phyloP scores from a whole-genome alignment of 2,113 vertebrate genomes.

The Esox niger region DNA sequence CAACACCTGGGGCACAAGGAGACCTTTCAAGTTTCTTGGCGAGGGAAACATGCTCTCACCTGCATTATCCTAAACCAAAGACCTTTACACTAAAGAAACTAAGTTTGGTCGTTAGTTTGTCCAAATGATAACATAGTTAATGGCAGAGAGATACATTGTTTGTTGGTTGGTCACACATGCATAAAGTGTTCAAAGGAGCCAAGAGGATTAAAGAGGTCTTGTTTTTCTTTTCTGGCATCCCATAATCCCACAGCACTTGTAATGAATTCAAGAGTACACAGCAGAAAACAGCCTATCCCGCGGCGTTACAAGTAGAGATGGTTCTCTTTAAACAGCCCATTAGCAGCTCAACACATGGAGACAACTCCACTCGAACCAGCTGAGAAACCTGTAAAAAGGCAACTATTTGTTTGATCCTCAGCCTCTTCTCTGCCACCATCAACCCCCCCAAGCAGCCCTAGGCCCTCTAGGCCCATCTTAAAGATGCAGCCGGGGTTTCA shows the following conservation, averaged over 20 bases:
- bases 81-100: background rate
- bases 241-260: conserved; percentile 43
- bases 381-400: conserved; percentile 12
- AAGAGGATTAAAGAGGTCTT: conserved; percentile 13
- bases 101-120: background rate
- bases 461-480: too few species aligned
- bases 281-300: conserved; percentile 33
- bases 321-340: conserved; percentile 53
- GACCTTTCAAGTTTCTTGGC: conserved; percentile 7
- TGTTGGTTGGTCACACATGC: background rate
- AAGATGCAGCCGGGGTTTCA: too few species aligned
- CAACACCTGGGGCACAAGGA: background rate
- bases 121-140: background rate
- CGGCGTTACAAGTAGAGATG: conserved; percentile 53
- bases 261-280: conserved; percentile 54
- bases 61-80: background rate
- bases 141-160: conserved; percentile 4
- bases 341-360: conserved; percentile 54
- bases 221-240: conserved; percentile 28
- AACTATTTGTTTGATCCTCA: conserved; percentile 52
- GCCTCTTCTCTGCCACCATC: conserved; percentile 7
- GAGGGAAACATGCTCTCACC: background rate
- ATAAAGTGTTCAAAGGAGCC: conserved; percentile 12
- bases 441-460: conserved; percentile 14
- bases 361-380: conserved; percentile 39